Percentiles rank a stretch among this genome's conserved stretches.
Evolutionary conservation across 2,113 vertebrate species (phyloP).

Genomic region (Cyphomyrus plagiostoma): DNA sequence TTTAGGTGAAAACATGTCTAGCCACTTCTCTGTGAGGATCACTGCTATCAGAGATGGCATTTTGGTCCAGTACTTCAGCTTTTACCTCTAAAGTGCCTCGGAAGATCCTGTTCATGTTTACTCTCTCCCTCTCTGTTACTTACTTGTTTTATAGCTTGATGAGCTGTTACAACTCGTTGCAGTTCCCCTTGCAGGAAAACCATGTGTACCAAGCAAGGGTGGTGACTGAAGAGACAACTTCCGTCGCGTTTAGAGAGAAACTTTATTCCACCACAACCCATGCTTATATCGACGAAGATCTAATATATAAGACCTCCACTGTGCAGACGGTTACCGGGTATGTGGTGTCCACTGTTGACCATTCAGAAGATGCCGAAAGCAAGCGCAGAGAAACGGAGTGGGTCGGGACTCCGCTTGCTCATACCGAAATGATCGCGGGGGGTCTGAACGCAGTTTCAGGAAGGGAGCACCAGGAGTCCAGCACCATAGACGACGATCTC

Average conservation of each 20-base stretch:
- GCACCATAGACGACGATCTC: slow-evolving; percentile 78
- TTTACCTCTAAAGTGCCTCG: slow-evolving; percentile 83
- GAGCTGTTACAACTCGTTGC: slow-evolving; percentile 81
- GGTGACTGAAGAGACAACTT: slow-evolving; percentile 67
- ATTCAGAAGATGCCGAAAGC: slow-evolving; percentile 40
- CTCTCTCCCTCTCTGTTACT: slow-evolving; percentile 87
- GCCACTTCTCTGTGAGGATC: slow-evolving; percentile 73
- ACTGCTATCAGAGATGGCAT: slow-evolving; percentile 76
- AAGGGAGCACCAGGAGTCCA: slow-evolving; percentile 70
- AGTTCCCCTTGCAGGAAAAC: slow-evolving; percentile 72
- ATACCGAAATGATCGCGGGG: slow-evolving; percentile 59
- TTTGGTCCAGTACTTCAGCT: slow-evolving; percentile 74
- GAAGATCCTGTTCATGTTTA: slow-evolving; percentile 89
- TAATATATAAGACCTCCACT: slow-evolving; percentile 34
- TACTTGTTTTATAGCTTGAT: slow-evolving; percentile 90
- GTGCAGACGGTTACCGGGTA: slow-evolving; percentile 31
- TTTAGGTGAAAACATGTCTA: slow-evolving; percentile 76
- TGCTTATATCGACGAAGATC: slow-evolving; percentile 40
- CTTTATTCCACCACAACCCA: slow-evolving; percentile 62
- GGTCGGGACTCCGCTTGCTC: slow-evolving; percentile 62
- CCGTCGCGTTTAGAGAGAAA: slow-evolving; percentile 66
- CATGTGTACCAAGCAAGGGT: slow-evolving; percentile 61
- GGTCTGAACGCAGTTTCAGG: slow-evolving; percentile 59
- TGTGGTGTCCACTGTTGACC: slow-evolving; percentile 29
- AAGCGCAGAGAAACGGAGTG: slow-evolving; percentile 60